Percentiles rank a stretch among this genome's conserved stretches.
Conservation (phyloP, 2,113 vertebrate species). For the Plectropomus leopardus region DNA sequence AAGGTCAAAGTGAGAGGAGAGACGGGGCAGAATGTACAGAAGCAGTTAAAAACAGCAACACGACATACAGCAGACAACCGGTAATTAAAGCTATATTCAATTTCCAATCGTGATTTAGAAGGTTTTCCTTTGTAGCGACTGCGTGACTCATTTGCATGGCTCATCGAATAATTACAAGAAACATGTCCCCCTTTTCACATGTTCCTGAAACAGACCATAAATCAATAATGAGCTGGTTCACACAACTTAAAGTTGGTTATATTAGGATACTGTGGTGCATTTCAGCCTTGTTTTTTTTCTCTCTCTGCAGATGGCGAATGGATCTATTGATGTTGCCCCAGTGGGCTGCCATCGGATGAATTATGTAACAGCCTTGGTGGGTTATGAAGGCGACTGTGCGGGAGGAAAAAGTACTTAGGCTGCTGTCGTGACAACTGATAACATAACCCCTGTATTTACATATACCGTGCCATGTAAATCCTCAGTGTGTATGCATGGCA, state of each 20-base stretch:
- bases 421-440: constrained; percentile 67
- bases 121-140: background rate
- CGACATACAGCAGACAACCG: background rate
- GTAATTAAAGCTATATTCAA: background rate
- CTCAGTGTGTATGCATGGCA: constrained; percentile 32
- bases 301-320: constrained; percentile 42
- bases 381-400: constrained; percentile 54
- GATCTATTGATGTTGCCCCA: constrained; percentile 66
- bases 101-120: background rate
- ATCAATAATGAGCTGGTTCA: constrained; percentile 47
- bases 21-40: background rate
- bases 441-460: constrained; percentile 62
- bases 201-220: constrained; percentile 14
- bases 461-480: constrained; percentile 48
- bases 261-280: constrained; percentile 31
- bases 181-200: constrained; percentile 1
- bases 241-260: constrained; percentile 24
- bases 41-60: background rate
- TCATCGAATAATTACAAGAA: background rate
- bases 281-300: constrained; percentile 33
- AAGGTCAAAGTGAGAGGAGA: constrained; percentile 33
- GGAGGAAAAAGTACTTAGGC: constrained; percentile 48
- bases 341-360: constrained; percentile 61
- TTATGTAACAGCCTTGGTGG: constrained; percentile 71
- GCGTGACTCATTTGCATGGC: background rate